A percentile compares a stretch with the other conserved stretches of the same genome.
These are phyloP conservation scores for Lasioglossum morio DNA, from an alignment of 2,888 invertebrate genomes.

Conservation along the genomic window DNA sequence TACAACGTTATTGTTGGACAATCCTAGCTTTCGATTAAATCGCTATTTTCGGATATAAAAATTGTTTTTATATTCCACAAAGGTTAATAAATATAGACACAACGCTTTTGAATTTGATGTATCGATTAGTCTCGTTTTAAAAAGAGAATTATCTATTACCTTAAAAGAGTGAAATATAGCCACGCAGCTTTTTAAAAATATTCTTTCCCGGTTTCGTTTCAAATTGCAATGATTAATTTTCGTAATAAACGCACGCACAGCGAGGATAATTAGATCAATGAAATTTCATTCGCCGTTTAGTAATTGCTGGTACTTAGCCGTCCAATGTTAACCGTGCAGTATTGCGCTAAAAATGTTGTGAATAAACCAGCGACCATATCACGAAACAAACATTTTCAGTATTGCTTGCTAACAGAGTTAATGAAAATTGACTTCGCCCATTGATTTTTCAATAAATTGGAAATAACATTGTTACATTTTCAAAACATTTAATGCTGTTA, in stretches of 20 bases:
- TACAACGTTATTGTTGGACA: background rate
- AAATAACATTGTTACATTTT: background rate
- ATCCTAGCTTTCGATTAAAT: background rate
- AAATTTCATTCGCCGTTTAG: background rate
- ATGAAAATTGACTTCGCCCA: background rate
- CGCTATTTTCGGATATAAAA: background rate
- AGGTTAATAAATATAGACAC: background rate
- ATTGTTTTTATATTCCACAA: background rate
- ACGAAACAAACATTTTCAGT: background rate
- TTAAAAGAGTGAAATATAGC: background rate
- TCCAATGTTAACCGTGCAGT: background rate
- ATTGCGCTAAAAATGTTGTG: background rate
- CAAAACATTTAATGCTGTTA: background rate
- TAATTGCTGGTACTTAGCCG: too few relatives aligned
- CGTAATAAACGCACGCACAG: background rate
- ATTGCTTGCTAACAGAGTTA: background rate
- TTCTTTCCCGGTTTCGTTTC: background rate
- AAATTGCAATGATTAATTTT: background rate
- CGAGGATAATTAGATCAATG: background rate
- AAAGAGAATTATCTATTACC: background rate
- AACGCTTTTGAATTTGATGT: background rate
- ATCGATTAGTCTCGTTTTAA: background rate
- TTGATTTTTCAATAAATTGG: background rate
- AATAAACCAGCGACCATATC: background rate
- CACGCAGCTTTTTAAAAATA: background rate